Evolutionary conservation across 2,113 vertebrate species (phyloP).

Genomic region (Manacus vitellinus): DNA sequence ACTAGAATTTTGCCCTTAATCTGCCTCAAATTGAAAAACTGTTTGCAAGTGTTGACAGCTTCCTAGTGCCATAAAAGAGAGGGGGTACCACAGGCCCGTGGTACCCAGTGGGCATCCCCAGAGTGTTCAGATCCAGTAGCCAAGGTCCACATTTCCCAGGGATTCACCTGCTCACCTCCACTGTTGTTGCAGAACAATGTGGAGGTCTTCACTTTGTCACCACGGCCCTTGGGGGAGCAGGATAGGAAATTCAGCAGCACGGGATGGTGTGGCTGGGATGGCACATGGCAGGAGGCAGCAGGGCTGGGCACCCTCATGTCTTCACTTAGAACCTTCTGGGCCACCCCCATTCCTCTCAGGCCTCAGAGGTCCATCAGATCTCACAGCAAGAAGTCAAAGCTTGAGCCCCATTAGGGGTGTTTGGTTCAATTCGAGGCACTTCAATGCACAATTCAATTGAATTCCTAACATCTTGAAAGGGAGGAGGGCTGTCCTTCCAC

Average conservation of each 20-base stretch:
- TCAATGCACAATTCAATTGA: not conserved
- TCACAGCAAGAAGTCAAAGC: not conserved
- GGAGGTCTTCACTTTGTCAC: not conserved
- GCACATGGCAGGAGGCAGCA: not conserved
- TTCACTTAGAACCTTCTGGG: not conserved
- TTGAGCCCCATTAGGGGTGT: not conserved
- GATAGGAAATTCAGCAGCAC: fast-evolving
- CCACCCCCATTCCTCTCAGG: not conserved
- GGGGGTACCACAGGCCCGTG: fast-evolving
- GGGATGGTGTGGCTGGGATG: not conserved
- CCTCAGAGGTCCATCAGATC: fast-evolving
- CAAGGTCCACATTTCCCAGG: not conserved
- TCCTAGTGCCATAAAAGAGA: not conserved
- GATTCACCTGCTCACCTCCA: not conserved
- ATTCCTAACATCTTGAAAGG: not conserved
- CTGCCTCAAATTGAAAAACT: slow-evolving; percentile 32
- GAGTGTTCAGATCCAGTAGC: not conserved
- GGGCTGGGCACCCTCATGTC: not conserved
- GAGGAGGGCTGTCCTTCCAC: not conserved
- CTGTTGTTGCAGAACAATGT: fast-evolving
- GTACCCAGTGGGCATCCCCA: not conserved
- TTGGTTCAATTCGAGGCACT: not conserved
- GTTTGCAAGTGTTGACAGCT: not conserved
- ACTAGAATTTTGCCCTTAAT: slow-evolving; percentile 50
- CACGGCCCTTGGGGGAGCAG: not conserved